phyloP scores from a whole-genome alignment of 2,888 invertebrate genomes.

The Microctonus brassicae region DNA sequence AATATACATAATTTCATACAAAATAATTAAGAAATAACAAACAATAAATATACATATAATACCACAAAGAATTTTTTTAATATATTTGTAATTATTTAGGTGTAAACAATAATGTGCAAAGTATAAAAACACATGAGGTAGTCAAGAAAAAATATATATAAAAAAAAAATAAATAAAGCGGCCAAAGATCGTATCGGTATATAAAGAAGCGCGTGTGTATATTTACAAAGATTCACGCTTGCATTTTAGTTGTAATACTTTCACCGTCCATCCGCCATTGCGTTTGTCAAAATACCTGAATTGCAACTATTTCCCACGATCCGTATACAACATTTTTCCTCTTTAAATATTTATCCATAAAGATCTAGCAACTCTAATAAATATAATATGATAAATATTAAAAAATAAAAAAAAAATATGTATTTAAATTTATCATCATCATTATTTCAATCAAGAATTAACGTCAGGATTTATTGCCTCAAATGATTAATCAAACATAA shows the following conservation, averaged over 20 bases:
- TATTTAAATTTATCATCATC: constrained; percentile 5
- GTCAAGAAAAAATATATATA: too few relatives aligned
- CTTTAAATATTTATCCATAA: too few relatives aligned
- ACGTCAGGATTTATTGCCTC: not conserved
- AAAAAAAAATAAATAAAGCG: constrained; percentile 9
- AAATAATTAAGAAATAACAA: too few relatives aligned
- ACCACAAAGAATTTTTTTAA: too few relatives aligned
- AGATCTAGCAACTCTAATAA: too few relatives aligned
- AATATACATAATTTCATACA: too few relatives aligned
- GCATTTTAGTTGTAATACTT: constrained; percentile 44
- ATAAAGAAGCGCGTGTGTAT: not conserved
- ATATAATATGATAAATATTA: too few relatives aligned
- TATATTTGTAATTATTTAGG: too few relatives aligned
- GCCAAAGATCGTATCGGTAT: constrained; percentile 45
- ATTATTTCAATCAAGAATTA: not conserved
- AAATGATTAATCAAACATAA: not conserved
- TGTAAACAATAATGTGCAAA: too few relatives aligned
- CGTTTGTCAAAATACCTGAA: constrained; percentile 25
- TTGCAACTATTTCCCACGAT: constrained; percentile 32
- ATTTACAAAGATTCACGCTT: constrained; percentile 25
- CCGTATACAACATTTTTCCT: not conserved
- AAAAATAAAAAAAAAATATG: too few relatives aligned
- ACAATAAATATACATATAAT: too few relatives aligned
- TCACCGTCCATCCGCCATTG: constrained; percentile 48
- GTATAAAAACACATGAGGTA: too few relatives aligned